These are phyloP conservation scores for Rutpela maculata DNA, from an alignment of 2,888 invertebrate genomes.

Conservation along the genomic window DNA sequence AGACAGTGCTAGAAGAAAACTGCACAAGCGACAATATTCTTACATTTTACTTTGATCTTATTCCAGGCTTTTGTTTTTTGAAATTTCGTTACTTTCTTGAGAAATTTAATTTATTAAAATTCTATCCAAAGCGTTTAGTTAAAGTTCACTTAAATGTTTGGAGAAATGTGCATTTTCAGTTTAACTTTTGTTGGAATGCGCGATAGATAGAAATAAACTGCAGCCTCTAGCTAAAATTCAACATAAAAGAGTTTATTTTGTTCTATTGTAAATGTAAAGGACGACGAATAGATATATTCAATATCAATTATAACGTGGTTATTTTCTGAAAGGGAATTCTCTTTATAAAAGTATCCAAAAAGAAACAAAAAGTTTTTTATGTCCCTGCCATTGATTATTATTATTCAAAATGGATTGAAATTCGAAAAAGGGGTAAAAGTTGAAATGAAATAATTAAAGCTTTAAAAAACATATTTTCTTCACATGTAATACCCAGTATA, in stretches of 20 bases:
- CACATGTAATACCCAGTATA: too few relatives aligned
- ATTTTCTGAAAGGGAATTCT: too few relatives aligned
- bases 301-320: too few relatives aligned
- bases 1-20: slow-evolving; percentile 30
- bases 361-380: too few relatives aligned
- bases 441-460: too few relatives aligned
- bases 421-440: too few relatives aligned
- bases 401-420: too few relatives aligned
- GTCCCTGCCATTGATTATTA: too few relatives aligned
- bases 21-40: slow-evolving; percentile 26
- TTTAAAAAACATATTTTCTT: too few relatives aligned
- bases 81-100: slow-evolving; percentile 1
- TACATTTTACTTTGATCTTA: slow-evolving; percentile 28
- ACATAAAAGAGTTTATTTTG: background rate
- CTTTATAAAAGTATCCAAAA: too few relatives aligned
- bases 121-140: background rate
- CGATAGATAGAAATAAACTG: background rate
- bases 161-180: slow-evolving; percentile 1
- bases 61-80: slow-evolving; percentile 21
- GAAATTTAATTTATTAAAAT: slow-evolving; percentile 28
- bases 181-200: background rate
- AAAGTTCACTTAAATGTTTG: background rate
- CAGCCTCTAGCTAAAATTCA: background rate
- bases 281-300: too few relatives aligned
- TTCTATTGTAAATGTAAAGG: background rate